Base-by-base conservation (phyloP, 2,888 invertebrate species). In the Stratiomys singularior region DNA sequence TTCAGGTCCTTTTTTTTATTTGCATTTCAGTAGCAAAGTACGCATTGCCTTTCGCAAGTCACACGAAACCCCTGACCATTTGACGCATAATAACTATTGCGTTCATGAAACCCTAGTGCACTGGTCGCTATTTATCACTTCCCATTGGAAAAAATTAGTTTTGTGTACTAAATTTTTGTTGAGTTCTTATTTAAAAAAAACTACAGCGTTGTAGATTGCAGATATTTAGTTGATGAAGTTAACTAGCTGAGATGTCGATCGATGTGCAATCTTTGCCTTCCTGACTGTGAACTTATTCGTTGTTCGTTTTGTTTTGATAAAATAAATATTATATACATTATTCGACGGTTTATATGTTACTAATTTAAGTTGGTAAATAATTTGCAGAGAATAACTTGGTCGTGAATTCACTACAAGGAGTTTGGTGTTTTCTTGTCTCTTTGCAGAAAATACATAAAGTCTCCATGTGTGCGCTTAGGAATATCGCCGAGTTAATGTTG, bases 401-500 rank as follows among this genome's bases (percentile, higher is more conserved):
- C 9, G 37, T 37, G 9, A 37, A 37, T 37, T 3, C 9, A 5
- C 9, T 37, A 5, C 3, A 37, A 5, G 37, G 9, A 5, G 3
- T 37, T 37, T 37, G 3, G 3, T 37, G 2, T 46, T 13, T n/a
- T 25, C 46, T 69, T 46, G 0, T 67, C 47, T 69, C 69, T 2
- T 69, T 69, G 13, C 69, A 69, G 69, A 69, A 69, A 69, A 69
- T 69, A 37, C 18, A 18, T 27, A 47, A 69, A 46, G n/a, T 28
- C 30, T 69, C 46, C 69, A 46, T 67, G 69, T 47, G 69, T 67
- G 46, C 67, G 46, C 67, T 13, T 44, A 67, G 67, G 44, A 67
- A 64, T 64, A 64, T 64, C 64, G 64, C 28, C 64, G 64, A 64
- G 64, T 64, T 64, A 64, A 64, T 64, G 64, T 64, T 64, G 23